Evolutionary conservation across 2,113 vertebrate genomes (phyloP).

Genomic region (Reinhardtius hippoglossoides): DNA sequence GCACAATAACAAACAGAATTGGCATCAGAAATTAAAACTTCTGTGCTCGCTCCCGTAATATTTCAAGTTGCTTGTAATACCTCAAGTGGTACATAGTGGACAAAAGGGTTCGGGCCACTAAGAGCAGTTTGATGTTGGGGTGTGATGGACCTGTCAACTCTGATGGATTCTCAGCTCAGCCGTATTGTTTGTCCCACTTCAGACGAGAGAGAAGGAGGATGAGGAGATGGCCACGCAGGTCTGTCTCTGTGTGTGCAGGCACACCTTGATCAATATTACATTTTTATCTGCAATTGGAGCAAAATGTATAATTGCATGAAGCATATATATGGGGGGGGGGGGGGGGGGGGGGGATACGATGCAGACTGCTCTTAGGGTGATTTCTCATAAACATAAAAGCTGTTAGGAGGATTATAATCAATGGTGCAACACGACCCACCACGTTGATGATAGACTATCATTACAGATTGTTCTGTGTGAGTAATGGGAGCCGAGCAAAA

Average conservation of each 20-base stretch:
- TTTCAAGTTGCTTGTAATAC: conserved; percentile 63
- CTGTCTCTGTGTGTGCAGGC: conserved; percentile 1
- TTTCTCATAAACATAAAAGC: conserved; percentile 84
- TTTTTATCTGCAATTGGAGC: conserved; percentile 67
- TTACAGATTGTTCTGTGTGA: conserved; percentile 81
- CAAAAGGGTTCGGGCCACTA: conserved; percentile 67
- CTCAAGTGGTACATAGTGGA: conserved; percentile 63
- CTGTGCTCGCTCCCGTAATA: conserved; percentile 38
- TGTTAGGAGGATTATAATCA: conserved; percentile 80
- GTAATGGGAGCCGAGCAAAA: conserved; percentile 78
- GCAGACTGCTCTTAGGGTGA: conserved; percentile 73
- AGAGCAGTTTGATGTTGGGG: conserved; percentile 70
- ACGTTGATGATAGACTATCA: conserved; percentile 80
- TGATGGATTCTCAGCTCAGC: conserved; percentile 76
- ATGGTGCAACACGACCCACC: conserved; percentile 80
- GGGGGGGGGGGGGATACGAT: conserved; percentile 49
- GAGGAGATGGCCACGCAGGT: conserved; percentile 55
- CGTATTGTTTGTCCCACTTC: conserved; percentile 64
- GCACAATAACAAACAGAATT: neutral
- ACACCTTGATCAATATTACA: conserved; percentile 72
- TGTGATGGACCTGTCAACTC: conserved; percentile 77
- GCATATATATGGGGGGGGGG: conserved; percentile 23
- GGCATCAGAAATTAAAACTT: conserved; percentile 24
- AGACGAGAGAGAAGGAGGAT: conserved; percentile 68
- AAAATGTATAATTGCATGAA: conserved; percentile 73